Base-by-base conservation (phyloP, 2,888 invertebrate genomes). In the Dasypogon diadema region DNA sequence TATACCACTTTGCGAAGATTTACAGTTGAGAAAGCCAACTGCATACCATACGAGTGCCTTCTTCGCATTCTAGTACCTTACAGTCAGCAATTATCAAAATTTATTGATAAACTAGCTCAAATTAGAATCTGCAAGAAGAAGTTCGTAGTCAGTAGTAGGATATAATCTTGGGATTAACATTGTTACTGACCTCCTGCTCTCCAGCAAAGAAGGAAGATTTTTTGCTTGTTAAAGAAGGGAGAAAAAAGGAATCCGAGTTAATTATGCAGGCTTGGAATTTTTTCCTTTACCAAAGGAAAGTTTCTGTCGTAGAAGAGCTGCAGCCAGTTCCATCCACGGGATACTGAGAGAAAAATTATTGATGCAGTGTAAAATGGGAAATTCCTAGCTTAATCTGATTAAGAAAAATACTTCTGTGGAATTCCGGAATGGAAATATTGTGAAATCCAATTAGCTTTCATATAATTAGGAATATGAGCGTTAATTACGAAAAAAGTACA, bases 21-120 rank as follows among this genome's bases (percentile, higher is more conserved):
- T 37, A 63, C 60, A 21, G 42, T 16, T 18, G n/a, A 4, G 4
- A 37, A 18, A 63, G 30, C 60, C 8, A 30, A 30, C 30, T 30
- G 3, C 8, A 30, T 30, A 8, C 30, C 37, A 18, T 21, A 18
- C 16, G 37, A 21, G n/a, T 18, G n/a, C 42, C 8, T 8, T 63
- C 60, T 37, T 63, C 30, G 37, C n/a, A 10, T 34, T 21, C n/a
- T n/a, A n/a, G 60, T 34, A 18, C n/a, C 58, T 58, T 12, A 12
- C 18, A 42, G 37, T 18, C 18, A 37, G 60, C 60, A 63, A 63
- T 63, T 63, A 63, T 42, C 60, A 63, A 34, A 63, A 63, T 63
- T 63, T 63, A 63, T 63, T 63, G 60, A 63, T 63, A 63, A 63
- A 63, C 60, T 18, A 42, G 58, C 8, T 34, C 58, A 58, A 58